A percentile compares a stretch with the other conserved stretches of the same genome.
phyloP scores from a whole-genome alignment of 1,140 invertebrate species.

The Drosophila virilis region DNA sequence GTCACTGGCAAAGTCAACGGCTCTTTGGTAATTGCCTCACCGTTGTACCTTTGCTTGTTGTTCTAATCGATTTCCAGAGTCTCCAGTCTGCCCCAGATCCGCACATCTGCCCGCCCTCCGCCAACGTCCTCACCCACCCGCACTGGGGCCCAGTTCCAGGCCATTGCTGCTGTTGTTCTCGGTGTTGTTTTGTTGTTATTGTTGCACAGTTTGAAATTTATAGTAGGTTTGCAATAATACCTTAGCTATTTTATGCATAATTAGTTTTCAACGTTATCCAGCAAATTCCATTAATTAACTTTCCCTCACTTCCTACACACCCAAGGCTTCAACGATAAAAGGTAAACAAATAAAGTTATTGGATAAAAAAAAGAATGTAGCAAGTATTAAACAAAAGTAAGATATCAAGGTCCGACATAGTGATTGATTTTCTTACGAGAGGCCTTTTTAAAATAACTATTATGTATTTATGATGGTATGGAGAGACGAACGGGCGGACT shows the following conservation, averaged over 20 bases:
- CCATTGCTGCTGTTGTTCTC: constrained; percentile 63
- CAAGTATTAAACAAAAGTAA: background rate
- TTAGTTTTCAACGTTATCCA: constrained; percentile 78
- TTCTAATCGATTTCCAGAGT: constrained; percentile 74
- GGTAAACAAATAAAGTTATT: background rate
- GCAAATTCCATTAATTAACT: constrained; percentile 79
- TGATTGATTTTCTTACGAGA: too few species aligned
- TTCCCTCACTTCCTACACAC: constrained; percentile 25
- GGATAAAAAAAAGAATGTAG: background rate
- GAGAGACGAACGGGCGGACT: too few species aligned
- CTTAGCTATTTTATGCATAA: constrained; percentile 78
- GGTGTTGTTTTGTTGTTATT: constrained; percentile 67
- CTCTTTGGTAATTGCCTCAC: constrained; percentile 79
- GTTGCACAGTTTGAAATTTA: constrained; percentile 77
- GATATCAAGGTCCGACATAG: too few species aligned
- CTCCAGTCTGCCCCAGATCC: constrained; percentile 5
- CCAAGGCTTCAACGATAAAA: background rate
- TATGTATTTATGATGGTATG: too few species aligned
- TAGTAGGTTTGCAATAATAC: constrained; percentile 79
- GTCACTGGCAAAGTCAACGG: constrained; percentile 61
- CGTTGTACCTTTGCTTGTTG: constrained; percentile 77
- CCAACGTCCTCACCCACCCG: background rate
- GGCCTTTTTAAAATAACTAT: too few species aligned
- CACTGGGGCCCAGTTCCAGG: constrained; percentile 6
- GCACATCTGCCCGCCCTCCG: too few species aligned